These are phyloP conservation scores for Chydorus sphaericus DNA, from an alignment of 2,888 invertebrate species.

Conservation along the genomic window DNA sequence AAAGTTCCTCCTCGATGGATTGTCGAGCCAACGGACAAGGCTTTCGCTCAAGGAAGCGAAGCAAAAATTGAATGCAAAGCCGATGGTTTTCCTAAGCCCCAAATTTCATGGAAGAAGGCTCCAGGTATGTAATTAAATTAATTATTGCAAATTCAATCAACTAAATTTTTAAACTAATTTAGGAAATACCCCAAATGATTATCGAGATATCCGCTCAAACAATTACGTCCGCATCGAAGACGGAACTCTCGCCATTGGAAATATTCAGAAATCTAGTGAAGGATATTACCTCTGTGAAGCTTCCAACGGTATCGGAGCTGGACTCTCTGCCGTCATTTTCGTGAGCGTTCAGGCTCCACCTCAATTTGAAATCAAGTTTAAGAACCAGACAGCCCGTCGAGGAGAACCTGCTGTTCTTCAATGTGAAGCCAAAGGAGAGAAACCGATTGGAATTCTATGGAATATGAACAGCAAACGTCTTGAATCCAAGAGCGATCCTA, in stretches of 20 bases:
- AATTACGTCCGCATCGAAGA: conserved; percentile 87
- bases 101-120: conserved; percentile 89
- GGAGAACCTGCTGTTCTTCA: conserved; percentile 81
- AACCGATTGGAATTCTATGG: conserved; percentile 88
- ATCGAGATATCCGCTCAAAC: conserved; percentile 78
- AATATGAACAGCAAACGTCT: conserved; percentile 85
- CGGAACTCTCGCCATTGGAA: conserved; percentile 75
- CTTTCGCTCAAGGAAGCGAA: conserved; percentile 85
- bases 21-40: conserved; percentile 84
- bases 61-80: conserved; percentile 91
- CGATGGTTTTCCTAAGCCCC: conserved; percentile 87
- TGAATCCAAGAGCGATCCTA: conserved; percentile 74
- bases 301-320: conserved; percentile 88
- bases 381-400: conserved; percentile 78
- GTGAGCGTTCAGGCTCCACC: conserved; percentile 91
- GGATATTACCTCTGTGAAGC: conserved; percentile 93
- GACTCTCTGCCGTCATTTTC: conserved; percentile 81
- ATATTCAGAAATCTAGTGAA: conserved; percentile 84
- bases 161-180: background rate
- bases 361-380: conserved; percentile 79
- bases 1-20: conserved; percentile 91
- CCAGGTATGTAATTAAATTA: conserved; percentile 47
- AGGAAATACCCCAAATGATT: conserved; percentile 85
- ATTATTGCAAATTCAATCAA: background rate
- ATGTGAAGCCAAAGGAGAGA: conserved; percentile 76